Evolutionary conservation across 2,797 vertebrate species (phyloP), one percentile per base, ranked within the genome.

Genomic region (Denticeps clupeoides): DNA sequence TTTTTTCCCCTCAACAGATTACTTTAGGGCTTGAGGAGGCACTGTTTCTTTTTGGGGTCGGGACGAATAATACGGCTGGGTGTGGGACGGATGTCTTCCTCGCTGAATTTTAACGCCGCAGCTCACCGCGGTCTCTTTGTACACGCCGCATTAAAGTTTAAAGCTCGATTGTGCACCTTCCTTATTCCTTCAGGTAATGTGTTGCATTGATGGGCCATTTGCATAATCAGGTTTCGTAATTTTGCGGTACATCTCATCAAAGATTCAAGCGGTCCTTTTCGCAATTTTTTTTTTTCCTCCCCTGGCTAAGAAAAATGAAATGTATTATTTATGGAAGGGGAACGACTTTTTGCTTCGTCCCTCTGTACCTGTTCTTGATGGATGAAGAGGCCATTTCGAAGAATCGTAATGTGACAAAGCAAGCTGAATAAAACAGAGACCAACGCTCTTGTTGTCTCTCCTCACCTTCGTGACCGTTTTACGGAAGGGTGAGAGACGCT

Each of bases 141-240:
- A 19, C 45, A 49, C 49, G 33, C 47, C 49, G 45, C 24, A 44
- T 44, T 49, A 49, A 38, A 49, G 46, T 56, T 56, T 56, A 49
- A 55, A 44, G 32, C 31, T 21, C 28, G 18, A 55, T 49, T 55
- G 33, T 27, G 21, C 31, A 27, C 28, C 26, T 21, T 27, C 25
- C 8, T 49, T 55, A 55, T 55, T 49, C 33, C 43, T 23, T 31
- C 37, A 50, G 45, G 47, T 55, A 51, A 54, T 41, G 41, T 42
- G 46, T 57, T 52, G 59, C 48, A 56, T 58, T 31, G 28, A 62
- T 44, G 44, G 53, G 7, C 7, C 42, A 60, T 67, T 64, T 60
- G 44, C 62, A 60, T 62, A 62, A 64, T 54, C 55, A 21, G 31
- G 48, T 62, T 63, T 58, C 19, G 53, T 54, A 49, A 58, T 54